Evolutionary conservation across 2,113 vertebrate species (phyloP), one percentile per base, ranked within the genome.

Genomic region (Onychostoma macrolepis): DNA sequence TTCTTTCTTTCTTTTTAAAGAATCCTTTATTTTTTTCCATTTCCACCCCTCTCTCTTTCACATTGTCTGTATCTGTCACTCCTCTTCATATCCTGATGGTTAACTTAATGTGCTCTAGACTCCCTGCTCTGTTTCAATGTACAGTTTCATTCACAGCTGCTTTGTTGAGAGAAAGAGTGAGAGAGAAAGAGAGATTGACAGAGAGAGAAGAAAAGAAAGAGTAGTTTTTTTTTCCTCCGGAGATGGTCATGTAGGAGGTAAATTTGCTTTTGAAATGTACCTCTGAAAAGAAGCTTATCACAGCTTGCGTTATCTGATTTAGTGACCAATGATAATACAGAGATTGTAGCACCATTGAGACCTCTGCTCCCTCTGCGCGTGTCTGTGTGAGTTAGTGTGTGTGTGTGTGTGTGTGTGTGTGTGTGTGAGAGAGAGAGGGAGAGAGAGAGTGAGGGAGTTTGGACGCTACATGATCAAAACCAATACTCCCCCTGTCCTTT

Each of bases 201-300:
- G 58, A 87, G 69, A 28, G 74, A 86, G 72, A 85, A 58, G 19
- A 58, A 58, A 71, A 79, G 88, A 43, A 30, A 13, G 53, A 50
- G 17, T 67, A 15, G 15, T 69, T 80, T 74, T 84, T 74, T 84
- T 90, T 90, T 88, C 89, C 17, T 88, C 90, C 17, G 88, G 89
- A 90, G 87, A 89, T 87, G 85, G 58, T 87, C 83, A 75, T n/a
- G 80, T 91, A 88, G 89, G 87, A 89, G 89, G 85, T 87, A 85
- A 80, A 91, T 92, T 90, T 88, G 84, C 86, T 77, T 89, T 89
- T 56, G 74, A 90, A 89, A 83, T 77, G 80, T 85, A 65, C 38
- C 78, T 78, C 78, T 19, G 58, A 88, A 92, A 90, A 91, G 81
- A 90, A 80, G 87, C 87, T 92, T 90, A 67, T 87, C 88, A 86